Base-by-base conservation (phyloP, 2,797 vertebrate species). In the Momotus momota region DNA sequence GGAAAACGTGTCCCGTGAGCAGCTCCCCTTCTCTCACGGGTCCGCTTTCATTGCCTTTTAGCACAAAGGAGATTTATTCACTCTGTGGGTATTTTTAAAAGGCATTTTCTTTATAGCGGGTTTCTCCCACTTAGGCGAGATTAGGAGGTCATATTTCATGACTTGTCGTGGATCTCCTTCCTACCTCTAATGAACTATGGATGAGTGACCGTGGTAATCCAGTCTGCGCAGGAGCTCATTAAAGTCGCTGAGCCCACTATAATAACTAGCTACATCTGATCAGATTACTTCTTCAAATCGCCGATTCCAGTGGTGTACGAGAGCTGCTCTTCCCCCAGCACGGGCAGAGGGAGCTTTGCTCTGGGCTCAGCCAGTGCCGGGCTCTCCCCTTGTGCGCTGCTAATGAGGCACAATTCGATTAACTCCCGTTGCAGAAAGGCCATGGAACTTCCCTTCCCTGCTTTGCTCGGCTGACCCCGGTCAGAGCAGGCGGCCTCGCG, bases 111-210 rank as follows among this genome's bases (percentile, higher is more conserved):
- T 96, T 96, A 95, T 88, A 95, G 85, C 49, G 79, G 86, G 78
- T 89, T 97, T 96, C 93, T 94, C 89, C 90, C 14, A 58, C 95
- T 97, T 94, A 96, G 87, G 75, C 18, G 31, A 96, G 95, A 95
- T 97, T 94, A 97, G 96, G 95, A 89, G 95, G 93, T 97, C 51
- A 3, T 94, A 95, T 97, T 97, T 97, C 96, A 97, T 88, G 92
- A 27, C 84, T 95, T 92, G 84, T 96, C 19, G 15, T 96, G 96
- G 94, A 96, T 97, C 92, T 80, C 80, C 45, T 80, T 93, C 84
- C 78, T 55, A 93, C 82, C 82, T 85, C 90, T 96, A 96, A 97
- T 97, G 96, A 97, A 97, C 96, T 96, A 97, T 96, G 97, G 94
- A 86, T 96, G 94, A 96, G 96, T 95, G 87, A 80, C 88, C 55